A percentile compares a stretch with the other conserved stretches of the same genome.
These are phyloP conservation scores for Acanthis flammea DNA, from an alignment of 2,797 vertebrate genomes.

Conservation along the genomic window DNA sequence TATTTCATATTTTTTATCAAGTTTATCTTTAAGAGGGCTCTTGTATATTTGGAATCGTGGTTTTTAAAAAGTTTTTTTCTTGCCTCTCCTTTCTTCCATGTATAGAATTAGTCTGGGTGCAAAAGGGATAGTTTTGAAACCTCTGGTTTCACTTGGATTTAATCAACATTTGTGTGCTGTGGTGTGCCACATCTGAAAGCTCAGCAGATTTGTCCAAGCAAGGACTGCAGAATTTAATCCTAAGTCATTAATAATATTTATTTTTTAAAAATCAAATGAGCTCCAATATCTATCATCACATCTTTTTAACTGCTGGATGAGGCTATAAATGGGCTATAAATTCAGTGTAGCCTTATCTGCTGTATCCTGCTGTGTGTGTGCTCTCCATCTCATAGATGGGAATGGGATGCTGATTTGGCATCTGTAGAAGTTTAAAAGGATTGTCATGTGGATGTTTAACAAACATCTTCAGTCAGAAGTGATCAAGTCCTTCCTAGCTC, in stretches of 20 bases:
- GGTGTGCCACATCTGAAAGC: not conserved
- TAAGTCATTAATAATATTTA: not conserved
- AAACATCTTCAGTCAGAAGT: not conserved
- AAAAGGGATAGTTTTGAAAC: not conserved
- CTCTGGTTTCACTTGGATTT: not conserved
- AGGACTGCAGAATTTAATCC: not conserved
- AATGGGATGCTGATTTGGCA: not conserved
- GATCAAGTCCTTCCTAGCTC: not conserved
- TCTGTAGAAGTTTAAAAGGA: not conserved
- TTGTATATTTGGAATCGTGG: not conserved
- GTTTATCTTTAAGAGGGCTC: not conserved
- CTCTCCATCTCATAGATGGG: not conserved
- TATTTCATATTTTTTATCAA: not conserved
- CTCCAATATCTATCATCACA: not conserved
- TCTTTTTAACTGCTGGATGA: not conserved
- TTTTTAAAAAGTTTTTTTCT: not conserved
- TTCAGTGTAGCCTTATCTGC: not conserved
- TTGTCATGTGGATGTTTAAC: not conserved
- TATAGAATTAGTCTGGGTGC: not conserved
- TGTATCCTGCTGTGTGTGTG: not conserved
- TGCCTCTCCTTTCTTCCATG: not conserved
- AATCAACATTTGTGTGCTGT: not conserved
- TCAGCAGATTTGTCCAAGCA: not conserved
- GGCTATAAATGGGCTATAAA: not conserved
- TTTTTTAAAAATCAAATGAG: not conserved